Conservation (phyloP, 53 echinoderm and acorn worm species). For the Echinometra lucunter region DNA sequence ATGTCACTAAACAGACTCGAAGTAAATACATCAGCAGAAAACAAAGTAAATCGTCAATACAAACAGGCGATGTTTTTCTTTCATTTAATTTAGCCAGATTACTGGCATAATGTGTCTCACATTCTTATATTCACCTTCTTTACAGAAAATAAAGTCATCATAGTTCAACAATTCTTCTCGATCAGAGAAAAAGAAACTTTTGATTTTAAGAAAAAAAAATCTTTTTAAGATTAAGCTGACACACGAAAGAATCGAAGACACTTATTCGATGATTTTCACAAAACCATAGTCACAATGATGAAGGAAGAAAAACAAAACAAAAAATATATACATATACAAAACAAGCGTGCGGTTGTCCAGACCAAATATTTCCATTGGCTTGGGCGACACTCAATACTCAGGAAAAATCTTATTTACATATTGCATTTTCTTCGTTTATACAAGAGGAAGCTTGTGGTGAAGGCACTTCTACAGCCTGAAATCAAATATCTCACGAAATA, state of each 20-base stretch:
- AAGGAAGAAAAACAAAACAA: background rate
- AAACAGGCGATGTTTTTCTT: background rate
- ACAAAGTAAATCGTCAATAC: background rate
- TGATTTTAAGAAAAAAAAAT: too few relatives aligned
- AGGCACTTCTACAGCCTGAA: constrained; percentile 20
- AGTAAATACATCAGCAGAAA: too few relatives aligned
- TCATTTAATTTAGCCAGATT: constrained; percentile 8
- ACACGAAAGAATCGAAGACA: background rate
- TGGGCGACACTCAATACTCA: background rate
- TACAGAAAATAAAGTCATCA: background rate
- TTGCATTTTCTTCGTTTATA: constrained; percentile 18
- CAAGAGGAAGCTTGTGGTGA: background rate
- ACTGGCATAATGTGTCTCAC: constrained; percentile 15
- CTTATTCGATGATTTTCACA: constrained; percentile 7
- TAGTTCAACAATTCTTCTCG: background rate
- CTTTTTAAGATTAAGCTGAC: constrained; percentile 1
- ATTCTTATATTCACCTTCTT: background rate
- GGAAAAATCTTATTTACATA: constrained; percentile 41
- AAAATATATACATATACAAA: background rate
- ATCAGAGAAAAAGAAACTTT: background rate
- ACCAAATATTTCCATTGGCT: background rate
- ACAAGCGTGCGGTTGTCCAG: background rate
- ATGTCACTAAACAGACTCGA: too few relatives aligned
- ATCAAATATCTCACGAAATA: constrained; percentile 6
- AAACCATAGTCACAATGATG: background rate